These are phyloP conservation scores for Balaeniceps rex DNA, from an alignment of 2,113 vertebrate species.

Conservation along the genomic window DNA sequence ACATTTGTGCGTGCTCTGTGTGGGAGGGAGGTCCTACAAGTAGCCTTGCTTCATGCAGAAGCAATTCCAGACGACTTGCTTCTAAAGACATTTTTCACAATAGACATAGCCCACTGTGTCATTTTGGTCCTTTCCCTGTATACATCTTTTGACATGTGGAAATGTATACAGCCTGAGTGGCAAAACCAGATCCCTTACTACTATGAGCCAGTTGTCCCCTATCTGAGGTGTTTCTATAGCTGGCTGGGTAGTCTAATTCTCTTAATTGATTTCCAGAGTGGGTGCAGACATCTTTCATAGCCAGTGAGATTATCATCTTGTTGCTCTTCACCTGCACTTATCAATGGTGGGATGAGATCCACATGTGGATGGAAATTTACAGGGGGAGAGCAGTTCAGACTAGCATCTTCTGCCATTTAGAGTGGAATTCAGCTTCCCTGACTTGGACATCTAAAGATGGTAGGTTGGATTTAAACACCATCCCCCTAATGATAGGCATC, in stretches of 20 bases:
- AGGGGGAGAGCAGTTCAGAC: not conserved
- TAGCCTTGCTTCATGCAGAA: not conserved
- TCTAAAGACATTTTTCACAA: not conserved
- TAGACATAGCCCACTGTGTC: not conserved
- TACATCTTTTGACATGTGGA: not conserved
- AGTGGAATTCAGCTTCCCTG: not conserved
- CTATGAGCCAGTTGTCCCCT: not conserved
- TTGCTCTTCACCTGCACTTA: not conserved
- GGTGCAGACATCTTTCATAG: not conserved
- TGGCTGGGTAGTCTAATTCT: not conserved
- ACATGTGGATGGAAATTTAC: not conserved
- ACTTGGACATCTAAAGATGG: not conserved
- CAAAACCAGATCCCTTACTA: not conserved
- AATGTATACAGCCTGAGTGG: not conserved
- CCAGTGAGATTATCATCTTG: not conserved
- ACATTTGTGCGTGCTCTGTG: too few species aligned
- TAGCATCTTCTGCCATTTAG: not conserved
- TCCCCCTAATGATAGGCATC: not conserved
- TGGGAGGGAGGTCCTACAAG: not conserved
- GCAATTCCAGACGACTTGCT: not conserved
- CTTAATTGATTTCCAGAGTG: not conserved
- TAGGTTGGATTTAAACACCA: not conserved
- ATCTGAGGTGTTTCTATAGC: not conserved
- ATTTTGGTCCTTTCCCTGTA: not conserved
- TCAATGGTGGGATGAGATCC: not conserved